Conservation (phyloP, 2,113 vertebrate genomes). For the Microtus richardsoni region DNA sequence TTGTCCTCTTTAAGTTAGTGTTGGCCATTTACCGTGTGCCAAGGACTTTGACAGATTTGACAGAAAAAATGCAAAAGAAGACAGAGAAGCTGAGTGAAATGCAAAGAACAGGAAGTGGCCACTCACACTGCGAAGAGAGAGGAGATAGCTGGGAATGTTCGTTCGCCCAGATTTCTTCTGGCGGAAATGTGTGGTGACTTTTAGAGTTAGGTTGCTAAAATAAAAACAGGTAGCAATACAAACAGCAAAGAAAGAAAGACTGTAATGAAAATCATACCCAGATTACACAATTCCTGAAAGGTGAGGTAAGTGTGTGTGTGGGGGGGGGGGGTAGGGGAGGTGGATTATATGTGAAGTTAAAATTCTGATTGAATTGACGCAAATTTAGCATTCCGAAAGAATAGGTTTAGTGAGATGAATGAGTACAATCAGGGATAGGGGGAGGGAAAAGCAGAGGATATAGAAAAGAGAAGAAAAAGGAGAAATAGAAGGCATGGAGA, state of each 20-base stretch:
- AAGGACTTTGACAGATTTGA: neutral
- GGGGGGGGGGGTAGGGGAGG: neutral
- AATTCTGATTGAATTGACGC: slow-evolving; percentile 15
- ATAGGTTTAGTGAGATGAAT: neutral
- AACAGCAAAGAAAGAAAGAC: no score
- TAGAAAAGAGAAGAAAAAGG: neutral
- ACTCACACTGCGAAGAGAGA: neutral
- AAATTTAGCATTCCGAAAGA: slow-evolving; percentile 6
- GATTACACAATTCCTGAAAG: neutral
- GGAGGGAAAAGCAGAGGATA: no score
- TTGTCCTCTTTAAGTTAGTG: neutral
- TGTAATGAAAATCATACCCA: neutral
- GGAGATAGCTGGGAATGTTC: neutral
- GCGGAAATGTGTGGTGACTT: neutral
- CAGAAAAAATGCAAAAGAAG: neutral
- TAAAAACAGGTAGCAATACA: neutral
- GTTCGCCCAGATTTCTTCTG: neutral
- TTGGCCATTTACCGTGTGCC: neutral
- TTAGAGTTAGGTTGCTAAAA: no score
- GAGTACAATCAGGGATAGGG: neutral
- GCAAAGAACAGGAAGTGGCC: neutral
- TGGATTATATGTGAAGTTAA: neutral
- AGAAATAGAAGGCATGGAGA: no score
- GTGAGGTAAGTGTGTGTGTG: no score
- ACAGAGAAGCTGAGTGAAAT: neutral